These are phyloP conservation scores for Linyphia triangularis DNA, from an alignment of 2,888 invertebrate species.

Conservation along the genomic window DNA sequence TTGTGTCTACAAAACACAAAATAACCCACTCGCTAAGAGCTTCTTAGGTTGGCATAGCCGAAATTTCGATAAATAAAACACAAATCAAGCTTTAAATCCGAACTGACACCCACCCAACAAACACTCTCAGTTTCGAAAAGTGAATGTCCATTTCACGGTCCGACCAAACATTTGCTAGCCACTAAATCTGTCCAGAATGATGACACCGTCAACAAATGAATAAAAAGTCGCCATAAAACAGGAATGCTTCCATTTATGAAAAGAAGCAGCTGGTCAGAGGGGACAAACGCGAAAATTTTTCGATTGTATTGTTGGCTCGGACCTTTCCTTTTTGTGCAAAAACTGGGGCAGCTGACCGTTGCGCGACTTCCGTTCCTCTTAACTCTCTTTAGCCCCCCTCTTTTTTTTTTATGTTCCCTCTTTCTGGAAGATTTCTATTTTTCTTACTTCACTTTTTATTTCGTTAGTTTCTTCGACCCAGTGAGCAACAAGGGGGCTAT, in stretches of 20 bases:
- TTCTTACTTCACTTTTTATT: background rate
- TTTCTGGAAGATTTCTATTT: background rate
- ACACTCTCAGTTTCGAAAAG: background rate
- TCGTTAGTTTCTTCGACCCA: background rate
- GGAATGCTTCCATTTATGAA: constrained; percentile 9
- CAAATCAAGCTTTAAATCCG: background rate
- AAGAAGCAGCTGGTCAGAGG: constrained; percentile 32
- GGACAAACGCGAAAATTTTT: constrained; percentile 23
- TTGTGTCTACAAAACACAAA: too few species aligned
- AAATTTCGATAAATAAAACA: constrained; percentile 3
- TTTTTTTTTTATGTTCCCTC: background rate
- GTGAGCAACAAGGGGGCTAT: background rate
- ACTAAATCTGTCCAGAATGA: constrained; percentile 19
- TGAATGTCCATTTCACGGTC: background rate
- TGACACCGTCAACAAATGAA: constrained; percentile 18
- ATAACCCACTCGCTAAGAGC: too few species aligned
- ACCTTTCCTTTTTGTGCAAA: background rate
- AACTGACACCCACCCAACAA: background rate
- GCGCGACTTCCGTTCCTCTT: constrained; percentile 63
- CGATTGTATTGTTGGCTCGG: constrained; percentile 23
- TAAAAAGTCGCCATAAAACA: constrained; percentile 26
- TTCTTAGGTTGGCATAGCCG: too few species aligned
- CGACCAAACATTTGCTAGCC: constrained; percentile 12
- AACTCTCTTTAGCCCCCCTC: background rate
- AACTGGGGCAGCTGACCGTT: constrained; percentile 62